Evolutionary conservation across 1,140 invertebrate species (phyloP), one percentile per base, ranked within the genome.

Genomic region (Leptinotarsa lineolata): DNA sequence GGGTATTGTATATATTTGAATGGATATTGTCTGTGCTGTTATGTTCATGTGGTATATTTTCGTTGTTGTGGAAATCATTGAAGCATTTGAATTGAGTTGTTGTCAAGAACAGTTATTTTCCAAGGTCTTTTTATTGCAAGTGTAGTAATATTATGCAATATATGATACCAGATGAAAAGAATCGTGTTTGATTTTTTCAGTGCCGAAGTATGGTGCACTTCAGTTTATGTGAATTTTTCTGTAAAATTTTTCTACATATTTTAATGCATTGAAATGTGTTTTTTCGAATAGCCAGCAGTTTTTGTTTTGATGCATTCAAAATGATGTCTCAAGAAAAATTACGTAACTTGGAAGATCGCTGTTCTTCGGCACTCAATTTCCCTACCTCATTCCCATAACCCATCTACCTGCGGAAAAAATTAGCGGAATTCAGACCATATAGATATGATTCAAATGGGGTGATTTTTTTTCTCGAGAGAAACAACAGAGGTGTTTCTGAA

Each of bases 321-420:
- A 75, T 77, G 70, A 74, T 78, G 59, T 77, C 69, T 60, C 72
- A 61, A 75, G 76, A 83, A 83, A 83, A 83, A 83, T 82, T 83
- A 81, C 83, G 77, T 84, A 84, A 82, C 83, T 84, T 84, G 83
- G 83, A 84, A 84, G 84, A 82, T 92, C 91, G 91, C 91, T 91
- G 91, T 92, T 92, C 90, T 92, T 92, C 90, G 90, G 91, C 91
- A 91, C 90, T 91, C 85, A 76, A 60, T 67, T 65, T 70, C 68
- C 66, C 15, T 65, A 39, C 68, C 64, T 13, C 30, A 61, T n/a
- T 44, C 39, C 39, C 65, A 46, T 12, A 6, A 44, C 61, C 30
- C 30, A 11, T 39, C 30, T 39, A 39, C 11, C 8, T 39, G 30
- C 30, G 11, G 30, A 11, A 39, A 39, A 39, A 11, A 39, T 2